These are phyloP conservation scores for Geophilus truncorum DNA, from an alignment of 2,888 invertebrate genomes.

Conservation along the genomic window DNA sequence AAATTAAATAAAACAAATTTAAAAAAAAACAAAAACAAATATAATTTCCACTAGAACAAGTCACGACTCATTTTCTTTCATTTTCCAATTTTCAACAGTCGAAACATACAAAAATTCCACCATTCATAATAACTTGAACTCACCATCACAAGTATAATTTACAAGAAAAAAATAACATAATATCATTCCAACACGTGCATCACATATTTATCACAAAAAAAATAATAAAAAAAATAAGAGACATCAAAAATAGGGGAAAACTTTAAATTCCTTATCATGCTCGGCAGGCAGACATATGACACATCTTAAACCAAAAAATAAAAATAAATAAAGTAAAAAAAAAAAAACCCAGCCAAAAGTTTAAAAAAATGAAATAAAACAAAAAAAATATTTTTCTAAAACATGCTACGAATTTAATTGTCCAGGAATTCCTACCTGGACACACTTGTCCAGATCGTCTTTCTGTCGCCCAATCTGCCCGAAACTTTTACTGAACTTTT, in stretches of 20 bases:
- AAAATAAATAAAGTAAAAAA: too few species aligned
- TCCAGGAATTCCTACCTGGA: constrained; percentile 13
- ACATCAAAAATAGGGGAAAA: too few species aligned
- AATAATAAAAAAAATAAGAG: neutral
- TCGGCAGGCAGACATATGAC: neutral
- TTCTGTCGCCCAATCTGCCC: neutral
- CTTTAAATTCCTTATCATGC: neutral
- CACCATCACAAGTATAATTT: too few species aligned
- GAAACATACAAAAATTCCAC: too few species aligned
- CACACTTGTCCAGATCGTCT: neutral
- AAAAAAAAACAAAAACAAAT: neutral
- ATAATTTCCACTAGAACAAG: too few species aligned
- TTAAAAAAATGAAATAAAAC: neutral
- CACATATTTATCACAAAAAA: neutral
- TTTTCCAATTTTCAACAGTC: too few species aligned
- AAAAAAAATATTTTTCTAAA: neutral
- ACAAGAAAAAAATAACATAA: neutral
- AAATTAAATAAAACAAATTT: neutral
- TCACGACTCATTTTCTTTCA: too few species aligned
- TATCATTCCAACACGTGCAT: neutral
- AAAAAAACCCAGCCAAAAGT: neutral
- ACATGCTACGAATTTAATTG: neutral
- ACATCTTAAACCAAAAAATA: neutral
- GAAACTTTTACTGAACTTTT: neutral
- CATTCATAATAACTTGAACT: too few species aligned